Conservation (phyloP, 2,888 invertebrate species). For the Nemapogon koenigi region DNA sequence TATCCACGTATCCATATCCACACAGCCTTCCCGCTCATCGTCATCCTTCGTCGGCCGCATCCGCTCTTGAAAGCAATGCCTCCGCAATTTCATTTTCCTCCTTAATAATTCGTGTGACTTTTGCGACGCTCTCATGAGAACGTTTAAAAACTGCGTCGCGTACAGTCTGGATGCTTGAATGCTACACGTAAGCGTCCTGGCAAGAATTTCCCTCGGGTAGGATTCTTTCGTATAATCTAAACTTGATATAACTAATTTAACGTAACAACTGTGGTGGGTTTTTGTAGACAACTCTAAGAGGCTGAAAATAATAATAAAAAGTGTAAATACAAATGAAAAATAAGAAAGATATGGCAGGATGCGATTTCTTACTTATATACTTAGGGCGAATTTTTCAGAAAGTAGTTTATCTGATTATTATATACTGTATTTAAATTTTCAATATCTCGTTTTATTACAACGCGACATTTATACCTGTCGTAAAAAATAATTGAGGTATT, state of each 20-base stretch:
- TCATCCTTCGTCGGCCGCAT: conserved; percentile 34
- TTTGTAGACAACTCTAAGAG: conserved; percentile 80
- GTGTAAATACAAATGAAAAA: too few species aligned
- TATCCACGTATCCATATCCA: conserved; percentile 85
- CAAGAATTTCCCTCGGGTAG: conserved; percentile 70
- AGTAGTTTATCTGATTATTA: too few species aligned
- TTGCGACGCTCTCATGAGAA: conserved; percentile 77
- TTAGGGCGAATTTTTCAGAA: too few species aligned
- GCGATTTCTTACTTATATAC: too few species aligned
- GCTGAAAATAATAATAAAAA: conserved; percentile 56
- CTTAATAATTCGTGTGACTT: conserved; percentile 48
- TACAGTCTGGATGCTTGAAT: conserved; percentile 73
- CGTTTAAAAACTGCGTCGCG: conserved; percentile 89
- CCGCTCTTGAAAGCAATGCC: conserved; percentile 34
- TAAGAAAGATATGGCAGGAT: too few species aligned
- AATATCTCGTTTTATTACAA: conserved; percentile 9
- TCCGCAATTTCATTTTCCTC: conserved; percentile 47
- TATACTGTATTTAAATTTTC: conserved; percentile 3
- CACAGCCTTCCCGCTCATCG: conserved; percentile 24
- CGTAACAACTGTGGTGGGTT: conserved; percentile 89
- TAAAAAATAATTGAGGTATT: too few species aligned
- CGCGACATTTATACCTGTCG: too few species aligned
- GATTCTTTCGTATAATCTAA: conserved; percentile 86
- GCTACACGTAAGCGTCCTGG: conserved; percentile 63
- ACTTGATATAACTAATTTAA: conserved; percentile 91